Evolutionary conservation across 2,888 invertebrate genomes (phyloP).

Genomic region (Adineta ricciae): DNA sequence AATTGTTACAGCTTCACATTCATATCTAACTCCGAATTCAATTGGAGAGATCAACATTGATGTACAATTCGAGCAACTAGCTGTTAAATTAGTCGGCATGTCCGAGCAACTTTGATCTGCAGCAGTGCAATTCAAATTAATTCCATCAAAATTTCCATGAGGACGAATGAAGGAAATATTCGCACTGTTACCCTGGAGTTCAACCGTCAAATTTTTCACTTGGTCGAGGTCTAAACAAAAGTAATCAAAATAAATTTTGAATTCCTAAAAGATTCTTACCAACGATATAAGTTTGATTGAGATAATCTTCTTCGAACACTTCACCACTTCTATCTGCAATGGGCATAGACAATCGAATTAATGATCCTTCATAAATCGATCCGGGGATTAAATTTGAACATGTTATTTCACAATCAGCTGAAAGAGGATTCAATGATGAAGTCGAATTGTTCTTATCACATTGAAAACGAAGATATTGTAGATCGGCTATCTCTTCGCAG

Average conservation of each 20-base stretch:
- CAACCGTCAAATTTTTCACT: not conserved
- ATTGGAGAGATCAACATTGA: not conserved
- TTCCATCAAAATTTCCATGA: not conserved
- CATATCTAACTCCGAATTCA: not conserved
- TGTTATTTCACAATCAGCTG: not conserved
- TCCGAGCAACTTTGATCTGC: not conserved
- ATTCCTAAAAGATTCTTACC: too few species aligned
- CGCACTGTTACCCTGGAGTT: too few species aligned
- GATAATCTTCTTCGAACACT: too few species aligned
- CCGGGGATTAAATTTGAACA: not conserved
- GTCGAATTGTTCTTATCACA: not conserved
- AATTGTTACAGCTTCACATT: not conserved
- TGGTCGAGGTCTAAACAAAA: not conserved
- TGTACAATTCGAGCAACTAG: not conserved
- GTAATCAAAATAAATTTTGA: too few species aligned
- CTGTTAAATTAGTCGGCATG: not conserved
- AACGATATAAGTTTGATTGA: not conserved
- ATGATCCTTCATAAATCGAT: not conserved
- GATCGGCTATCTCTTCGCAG: not conserved
- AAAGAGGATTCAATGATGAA: not conserved
- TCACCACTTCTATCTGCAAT: not conserved
- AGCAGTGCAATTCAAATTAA: not conserved
- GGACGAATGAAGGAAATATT: not conserved
- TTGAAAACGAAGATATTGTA: not conserved
- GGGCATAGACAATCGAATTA: not conserved